Evolutionary conservation across 1,140 invertebrate genomes (phyloP).

Genomic region (Steinernema feltiae): DNA sequence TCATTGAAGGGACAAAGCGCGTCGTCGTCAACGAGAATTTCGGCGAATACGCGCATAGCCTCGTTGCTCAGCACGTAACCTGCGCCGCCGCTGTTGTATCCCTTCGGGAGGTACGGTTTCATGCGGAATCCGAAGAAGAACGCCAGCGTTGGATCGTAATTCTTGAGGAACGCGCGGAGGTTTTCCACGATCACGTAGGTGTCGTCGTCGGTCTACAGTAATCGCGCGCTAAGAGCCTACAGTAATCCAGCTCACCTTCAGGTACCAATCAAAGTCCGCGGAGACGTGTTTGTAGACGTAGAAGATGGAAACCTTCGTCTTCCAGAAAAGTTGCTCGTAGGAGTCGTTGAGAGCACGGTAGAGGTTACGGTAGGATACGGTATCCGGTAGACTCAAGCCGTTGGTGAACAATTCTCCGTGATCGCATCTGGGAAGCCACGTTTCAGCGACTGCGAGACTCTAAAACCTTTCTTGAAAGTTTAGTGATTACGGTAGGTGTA

Average conservation of each 20-base stretch:
- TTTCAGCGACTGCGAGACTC: slow-evolving; percentile 37
- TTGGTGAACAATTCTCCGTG: slow-evolving; percentile 42
- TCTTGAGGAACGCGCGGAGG: slow-evolving; percentile 30
- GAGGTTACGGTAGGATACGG: slow-evolving; percentile 45
- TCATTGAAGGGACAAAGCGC: slow-evolving; percentile 66
- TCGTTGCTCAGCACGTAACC: slow-evolving; percentile 58
- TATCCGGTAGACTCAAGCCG: slow-evolving; percentile 20
- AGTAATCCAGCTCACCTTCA: slow-evolving; percentile 46
- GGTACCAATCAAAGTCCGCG: slow-evolving; percentile 56
- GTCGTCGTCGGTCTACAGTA: slow-evolving; percentile 53
- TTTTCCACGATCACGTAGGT: slow-evolving; percentile 54
- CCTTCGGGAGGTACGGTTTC: slow-evolving; percentile 59
- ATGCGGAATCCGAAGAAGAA: slow-evolving; percentile 51
- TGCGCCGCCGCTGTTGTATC: slow-evolving; percentile 84
- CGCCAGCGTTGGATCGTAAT: slow-evolving; percentile 48
- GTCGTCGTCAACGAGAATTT: slow-evolving; percentile 63
- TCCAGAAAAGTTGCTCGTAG: slow-evolving; percentile 79
- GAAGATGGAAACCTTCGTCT: slow-evolving; percentile 83
- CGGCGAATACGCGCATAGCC: slow-evolving; percentile 43
- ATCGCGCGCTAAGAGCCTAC: no score
- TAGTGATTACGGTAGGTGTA: background rate
- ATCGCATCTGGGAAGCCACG: slow-evolving; percentile 38
- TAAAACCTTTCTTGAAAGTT: background rate
- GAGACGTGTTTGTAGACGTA: slow-evolving; percentile 58
- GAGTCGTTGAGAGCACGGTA: slow-evolving; percentile 70